Base-by-base conservation (phyloP, 2,888 invertebrate genomes). In the Atethmia centrago region DNA sequence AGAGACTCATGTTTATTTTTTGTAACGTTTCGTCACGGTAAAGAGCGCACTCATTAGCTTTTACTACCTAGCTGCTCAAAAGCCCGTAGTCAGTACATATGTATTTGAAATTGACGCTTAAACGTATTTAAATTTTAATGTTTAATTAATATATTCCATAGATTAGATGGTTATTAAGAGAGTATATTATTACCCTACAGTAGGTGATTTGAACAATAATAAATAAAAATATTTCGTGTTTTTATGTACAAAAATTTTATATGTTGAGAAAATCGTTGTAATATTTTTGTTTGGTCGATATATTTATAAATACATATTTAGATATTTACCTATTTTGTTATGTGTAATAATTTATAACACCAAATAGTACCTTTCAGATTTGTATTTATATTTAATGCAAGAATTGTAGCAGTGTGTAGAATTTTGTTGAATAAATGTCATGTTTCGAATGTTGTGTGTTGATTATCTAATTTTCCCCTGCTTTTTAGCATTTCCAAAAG, bases 381-480 rank as follows among this genome's bases (percentile, higher is more conserved):
- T 92, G 89, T 93, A 92, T 89, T 90, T 91, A 91, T 92, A 91
- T 93, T 90, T 92, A 92, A 93, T 90, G 92, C 88, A 86, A 90
- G 92, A 90, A 91, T 87, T 93, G 92, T 95, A 93, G 90, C 92
- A 89, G 91, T 95, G 94, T 94, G 94, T 95, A 96, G 96, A 92
- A 89, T 95, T 96, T 95, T 95, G 95, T 96, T 96, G 93, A 95
- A 95, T 95, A 96, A 96, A 96, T 95, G 95, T 96, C 93, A 94
- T 94, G 94, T 96, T 96, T 94, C 90, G 89, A 94, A 91, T 80
- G 70, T 64, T 81, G 77, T 87, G 86, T 85, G 76, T 84, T 21
- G 5, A 58, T 77, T 19, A 31, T 19, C n/a, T 7, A 53, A 5
- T 14, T n/a, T n/a, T 25, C 51, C 12, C 14, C n/a, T 40, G 8